These are phyloP conservation scores for Xenopus borealis DNA, from an alignment of 2,113 vertebrate genomes.

Conservation along the genomic window DNA sequence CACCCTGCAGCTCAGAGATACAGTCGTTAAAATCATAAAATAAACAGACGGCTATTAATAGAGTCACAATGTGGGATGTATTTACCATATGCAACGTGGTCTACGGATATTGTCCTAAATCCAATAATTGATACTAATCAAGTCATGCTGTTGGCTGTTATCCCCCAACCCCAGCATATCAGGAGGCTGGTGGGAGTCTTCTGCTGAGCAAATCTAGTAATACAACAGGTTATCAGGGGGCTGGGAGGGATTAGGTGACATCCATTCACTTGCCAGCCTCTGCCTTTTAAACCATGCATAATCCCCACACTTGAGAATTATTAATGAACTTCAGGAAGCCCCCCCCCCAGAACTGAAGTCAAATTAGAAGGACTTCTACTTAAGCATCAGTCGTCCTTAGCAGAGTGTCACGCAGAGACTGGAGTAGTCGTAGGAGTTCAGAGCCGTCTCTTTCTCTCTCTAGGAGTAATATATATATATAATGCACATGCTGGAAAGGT, in stretches of 20 bases:
- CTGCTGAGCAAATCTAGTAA: not conserved
- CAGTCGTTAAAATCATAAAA: not conserved
- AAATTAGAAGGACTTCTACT: not conserved
- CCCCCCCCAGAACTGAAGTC: not conserved
- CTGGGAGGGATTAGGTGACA: conserved; percentile 4
- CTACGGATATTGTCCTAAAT: not conserved
- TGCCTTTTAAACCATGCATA: conserved; percentile 6
- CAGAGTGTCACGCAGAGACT: not conserved
- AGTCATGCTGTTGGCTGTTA: not conserved
- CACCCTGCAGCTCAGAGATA: not conserved
- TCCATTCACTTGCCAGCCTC: not conserved
- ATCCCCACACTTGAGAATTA: conserved; percentile 6
- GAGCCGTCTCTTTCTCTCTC: conserved; percentile 37
- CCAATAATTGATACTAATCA: conserved; percentile 2
- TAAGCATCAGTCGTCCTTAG: not conserved
- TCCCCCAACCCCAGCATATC: not conserved
- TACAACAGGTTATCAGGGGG: not conserved
- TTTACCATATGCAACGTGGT: not conserved
- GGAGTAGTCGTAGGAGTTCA: not conserved
- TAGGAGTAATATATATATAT: conserved; percentile 48
- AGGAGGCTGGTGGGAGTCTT: not conserved
- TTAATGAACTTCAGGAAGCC: conserved; percentile 11
- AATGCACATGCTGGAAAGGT: conserved; percentile 32
- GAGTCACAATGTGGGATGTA: not conserved
- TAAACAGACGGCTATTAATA: not conserved